Evolutionary conservation across 2,113 vertebrate genomes (phyloP).

Genomic region (Nycticebus coucang): DNA sequence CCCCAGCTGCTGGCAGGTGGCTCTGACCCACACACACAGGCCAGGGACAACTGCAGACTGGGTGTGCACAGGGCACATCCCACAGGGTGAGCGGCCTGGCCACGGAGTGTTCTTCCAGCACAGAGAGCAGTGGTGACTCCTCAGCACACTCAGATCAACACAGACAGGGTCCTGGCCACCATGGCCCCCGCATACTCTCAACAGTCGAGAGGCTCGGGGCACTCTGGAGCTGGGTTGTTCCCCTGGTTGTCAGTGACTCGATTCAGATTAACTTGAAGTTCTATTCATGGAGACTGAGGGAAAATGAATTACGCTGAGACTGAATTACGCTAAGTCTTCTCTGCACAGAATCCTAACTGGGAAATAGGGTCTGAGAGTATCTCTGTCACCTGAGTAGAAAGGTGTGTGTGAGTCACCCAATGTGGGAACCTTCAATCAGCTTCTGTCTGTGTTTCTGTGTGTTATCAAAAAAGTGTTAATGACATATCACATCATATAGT

Average conservation of each 20-base stretch:
- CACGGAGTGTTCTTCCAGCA: not conserved
- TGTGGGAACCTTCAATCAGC: not conserved
- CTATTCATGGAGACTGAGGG: not conserved
- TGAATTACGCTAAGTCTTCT: not conserved
- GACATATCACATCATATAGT: not conserved
- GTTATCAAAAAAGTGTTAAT: not conserved
- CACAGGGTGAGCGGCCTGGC: not conserved
- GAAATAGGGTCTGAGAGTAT: not conserved
- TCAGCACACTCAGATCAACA: not conserved
- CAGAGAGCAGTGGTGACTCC: not conserved
- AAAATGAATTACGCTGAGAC: not conserved
- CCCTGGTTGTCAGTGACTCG: not conserved
- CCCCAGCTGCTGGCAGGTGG: rapidly evolving
- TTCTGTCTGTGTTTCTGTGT: not conserved
- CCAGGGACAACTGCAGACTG: not conserved
- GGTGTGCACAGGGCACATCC: no score
- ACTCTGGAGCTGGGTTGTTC: not conserved
- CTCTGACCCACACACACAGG: not conserved
- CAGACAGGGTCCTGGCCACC: not conserved
- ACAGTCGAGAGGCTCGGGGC: rapidly evolving
- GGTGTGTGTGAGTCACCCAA: not conserved
- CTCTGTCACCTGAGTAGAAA: not conserved
- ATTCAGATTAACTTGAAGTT: not conserved
- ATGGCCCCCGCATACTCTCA: no score
- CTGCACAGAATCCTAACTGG: not conserved